Conservation (phyloP, 2,888 invertebrate genomes). For the Protophormia terraenovae region DNA sequence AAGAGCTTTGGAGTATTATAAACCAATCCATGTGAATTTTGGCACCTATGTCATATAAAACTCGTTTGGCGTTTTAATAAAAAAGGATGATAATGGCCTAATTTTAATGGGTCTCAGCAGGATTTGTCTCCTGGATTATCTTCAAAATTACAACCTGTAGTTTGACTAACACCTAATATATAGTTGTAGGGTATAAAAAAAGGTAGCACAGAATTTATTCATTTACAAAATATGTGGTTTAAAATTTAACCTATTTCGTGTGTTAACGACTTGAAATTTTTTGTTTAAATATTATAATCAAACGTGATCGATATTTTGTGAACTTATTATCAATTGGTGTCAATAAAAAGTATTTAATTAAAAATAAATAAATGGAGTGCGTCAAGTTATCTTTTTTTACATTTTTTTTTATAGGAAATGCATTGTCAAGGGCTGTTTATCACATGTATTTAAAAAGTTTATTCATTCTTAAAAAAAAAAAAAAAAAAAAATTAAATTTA, state of each 20-base stretch:
- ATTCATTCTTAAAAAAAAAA: background rate
- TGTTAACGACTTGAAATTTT: background rate
- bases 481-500: background rate
- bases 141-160: too few species aligned
- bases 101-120: too few species aligned
- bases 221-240: background rate
- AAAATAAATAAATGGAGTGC: background rate
- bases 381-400: background rate
- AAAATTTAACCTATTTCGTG: slow-evolving; percentile 22
- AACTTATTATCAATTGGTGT: background rate
- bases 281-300: background rate
- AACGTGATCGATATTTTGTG: background rate
- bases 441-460: background rate
- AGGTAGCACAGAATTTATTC: too few species aligned
- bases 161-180: too few species aligned
- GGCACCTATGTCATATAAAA: too few species aligned
- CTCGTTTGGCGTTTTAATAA: too few species aligned
- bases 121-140: too few species aligned
- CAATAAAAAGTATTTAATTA: background rate
- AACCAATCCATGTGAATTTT: too few species aligned
- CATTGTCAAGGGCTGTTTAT: background rate
- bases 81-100: too few species aligned
- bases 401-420: slow-evolving; percentile 20
- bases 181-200: too few species aligned
- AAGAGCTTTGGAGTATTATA: too few species aligned